Evolutionary conservation across 2,888 invertebrate species (phyloP).

Genomic region (Microplitis manilae): DNA sequence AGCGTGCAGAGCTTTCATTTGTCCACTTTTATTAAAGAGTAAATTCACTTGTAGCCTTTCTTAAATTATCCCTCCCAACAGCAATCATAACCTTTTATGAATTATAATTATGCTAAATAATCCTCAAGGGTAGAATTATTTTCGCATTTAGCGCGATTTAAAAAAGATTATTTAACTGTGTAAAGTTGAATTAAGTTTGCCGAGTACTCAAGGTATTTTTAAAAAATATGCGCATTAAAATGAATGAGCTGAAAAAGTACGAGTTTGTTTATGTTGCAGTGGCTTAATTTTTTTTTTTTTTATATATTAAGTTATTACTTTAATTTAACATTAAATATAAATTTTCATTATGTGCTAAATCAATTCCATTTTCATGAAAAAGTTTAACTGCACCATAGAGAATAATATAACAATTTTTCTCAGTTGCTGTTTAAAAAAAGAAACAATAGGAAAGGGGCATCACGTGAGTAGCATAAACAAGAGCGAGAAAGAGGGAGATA

Average conservation of each 20-base stretch:
- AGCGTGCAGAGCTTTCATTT: not conserved
- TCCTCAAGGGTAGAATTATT: not conserved
- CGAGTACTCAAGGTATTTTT: no score
- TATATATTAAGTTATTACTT: not conserved
- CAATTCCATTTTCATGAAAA: not conserved
- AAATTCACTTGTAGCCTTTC: no score
- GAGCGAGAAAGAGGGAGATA: not conserved
- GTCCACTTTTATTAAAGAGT: not conserved
- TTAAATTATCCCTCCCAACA: no score
- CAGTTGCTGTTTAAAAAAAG: not conserved
- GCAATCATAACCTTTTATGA: no score
- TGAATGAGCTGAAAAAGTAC: no score
- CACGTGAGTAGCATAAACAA: constrained; percentile 15
- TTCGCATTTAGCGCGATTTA: not conserved
- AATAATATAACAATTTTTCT: constrained; percentile 7
- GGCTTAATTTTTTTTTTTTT: not conserved
- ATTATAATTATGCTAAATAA: not conserved
- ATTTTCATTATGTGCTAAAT: not conserved
- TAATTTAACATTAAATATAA: not conserved
- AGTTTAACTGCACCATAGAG: not conserved
- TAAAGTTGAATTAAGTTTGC: not conserved
- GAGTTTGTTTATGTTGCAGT: not conserved
- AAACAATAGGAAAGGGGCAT: constrained; percentile 1
- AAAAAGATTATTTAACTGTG: not conserved
- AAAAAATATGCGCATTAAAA: no score